Conservation (phyloP, 2,113 vertebrate genomes). For the Poeciliopsis turrubarensis region DNA sequence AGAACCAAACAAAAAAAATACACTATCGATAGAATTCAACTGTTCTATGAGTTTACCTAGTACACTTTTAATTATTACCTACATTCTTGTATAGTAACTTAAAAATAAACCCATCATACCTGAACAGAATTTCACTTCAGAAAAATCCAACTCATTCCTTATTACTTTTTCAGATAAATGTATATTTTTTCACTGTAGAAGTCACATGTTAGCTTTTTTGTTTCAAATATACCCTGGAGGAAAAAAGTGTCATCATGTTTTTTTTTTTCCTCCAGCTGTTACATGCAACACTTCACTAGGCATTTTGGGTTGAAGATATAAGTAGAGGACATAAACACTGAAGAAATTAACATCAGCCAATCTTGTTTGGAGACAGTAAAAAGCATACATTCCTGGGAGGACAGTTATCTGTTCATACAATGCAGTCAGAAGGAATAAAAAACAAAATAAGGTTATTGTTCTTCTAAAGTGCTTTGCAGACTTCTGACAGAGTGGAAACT, state of each 20-base stretch:
- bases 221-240: background rate
- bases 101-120: too few relatives aligned
- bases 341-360: conserved; percentile 1
- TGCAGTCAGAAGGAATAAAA: conserved; percentile 1
- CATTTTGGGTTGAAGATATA: background rate
- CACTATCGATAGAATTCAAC: background rate
- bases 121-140: too few relatives aligned
- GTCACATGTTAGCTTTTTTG: background rate
- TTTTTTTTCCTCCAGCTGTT: background rate
- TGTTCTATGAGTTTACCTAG: too few relatives aligned
- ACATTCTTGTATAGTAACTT: too few relatives aligned
- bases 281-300: background rate
- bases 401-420: background rate
- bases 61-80: too few relatives aligned
- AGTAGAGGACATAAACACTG: background rate
- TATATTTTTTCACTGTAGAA: background rate
- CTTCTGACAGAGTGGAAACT: conserved; percentile 1
- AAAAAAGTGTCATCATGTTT: background rate
- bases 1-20: background rate
- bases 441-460: background rate
- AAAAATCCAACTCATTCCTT: too few relatives aligned
- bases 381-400: background rate
- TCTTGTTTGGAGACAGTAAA: conserved; percentile 1
- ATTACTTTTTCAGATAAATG: background rate
- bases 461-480: background rate